phyloP scores from a whole-genome alignment of 2,113 vertebrate genomes.

The Neomonachus schauinslandi region DNA sequence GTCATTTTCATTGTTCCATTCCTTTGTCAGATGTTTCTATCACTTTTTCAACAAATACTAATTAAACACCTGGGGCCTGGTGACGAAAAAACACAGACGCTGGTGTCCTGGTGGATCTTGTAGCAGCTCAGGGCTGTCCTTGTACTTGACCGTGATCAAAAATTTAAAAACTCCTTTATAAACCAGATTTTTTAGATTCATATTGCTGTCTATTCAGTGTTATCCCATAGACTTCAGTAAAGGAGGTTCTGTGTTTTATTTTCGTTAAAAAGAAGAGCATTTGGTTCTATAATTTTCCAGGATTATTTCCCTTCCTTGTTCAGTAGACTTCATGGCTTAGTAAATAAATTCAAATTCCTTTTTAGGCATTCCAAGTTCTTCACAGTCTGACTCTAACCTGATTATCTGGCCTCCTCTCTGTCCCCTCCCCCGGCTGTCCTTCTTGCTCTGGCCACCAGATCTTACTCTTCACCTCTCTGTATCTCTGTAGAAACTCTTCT shows the following conservation, averaged over 20 bases:
- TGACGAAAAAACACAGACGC: background rate
- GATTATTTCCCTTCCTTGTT: background rate
- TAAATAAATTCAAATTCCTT: background rate
- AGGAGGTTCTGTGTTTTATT: background rate
- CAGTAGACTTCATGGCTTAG: background rate
- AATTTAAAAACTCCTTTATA: background rate
- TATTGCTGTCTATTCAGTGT: no score
- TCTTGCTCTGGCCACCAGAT: background rate
- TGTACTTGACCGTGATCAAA: background rate
- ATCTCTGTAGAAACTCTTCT: background rate
- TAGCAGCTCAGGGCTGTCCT: background rate
- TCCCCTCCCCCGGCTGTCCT: background rate
- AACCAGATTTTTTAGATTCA: fast-evolving
- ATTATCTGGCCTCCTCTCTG: background rate
- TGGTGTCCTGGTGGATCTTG: background rate
- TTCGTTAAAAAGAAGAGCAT: background rate
- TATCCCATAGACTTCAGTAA: no score
- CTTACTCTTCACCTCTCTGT: no score
- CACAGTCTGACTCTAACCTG: background rate
- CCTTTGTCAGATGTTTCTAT: background rate
- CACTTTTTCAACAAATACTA: background rate
- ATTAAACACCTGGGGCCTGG: background rate
- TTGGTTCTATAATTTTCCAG: background rate
- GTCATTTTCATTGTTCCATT: background rate
- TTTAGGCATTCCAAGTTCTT: background rate